phyloP scores from a whole-genome alignment of 2,797 vertebrate species.

The Lacerta viridis region DNA sequence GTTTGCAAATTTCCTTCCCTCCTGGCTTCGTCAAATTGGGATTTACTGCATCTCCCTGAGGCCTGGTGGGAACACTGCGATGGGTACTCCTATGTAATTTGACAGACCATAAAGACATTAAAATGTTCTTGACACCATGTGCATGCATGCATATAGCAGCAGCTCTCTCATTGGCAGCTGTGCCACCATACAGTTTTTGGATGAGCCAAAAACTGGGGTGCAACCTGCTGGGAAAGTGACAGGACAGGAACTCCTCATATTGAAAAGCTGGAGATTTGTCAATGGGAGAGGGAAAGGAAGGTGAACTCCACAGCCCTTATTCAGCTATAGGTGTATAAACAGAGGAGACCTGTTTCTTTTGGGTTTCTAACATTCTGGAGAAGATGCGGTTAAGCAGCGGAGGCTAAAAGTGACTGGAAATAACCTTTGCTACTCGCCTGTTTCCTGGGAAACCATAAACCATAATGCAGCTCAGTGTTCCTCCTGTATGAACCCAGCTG shows the following conservation, averaged over 20 bases:
- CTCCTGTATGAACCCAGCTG: conserved; percentile 10
- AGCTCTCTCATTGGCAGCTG: background rate
- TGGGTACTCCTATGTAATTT: background rate
- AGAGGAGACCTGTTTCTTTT: background rate
- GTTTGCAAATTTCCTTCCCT: background rate
- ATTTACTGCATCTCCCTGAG: background rate
- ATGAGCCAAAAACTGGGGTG: background rate
- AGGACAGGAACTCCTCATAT: background rate
- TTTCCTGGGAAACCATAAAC: conserved; percentile 23
- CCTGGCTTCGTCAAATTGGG: background rate
- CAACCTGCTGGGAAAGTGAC: background rate
- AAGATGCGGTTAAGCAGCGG: background rate
- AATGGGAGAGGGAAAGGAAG: background rate
- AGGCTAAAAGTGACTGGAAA: background rate
- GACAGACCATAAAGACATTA: background rate
- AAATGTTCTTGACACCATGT: background rate
- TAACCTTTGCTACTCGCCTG: background rate
- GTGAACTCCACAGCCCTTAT: no score
- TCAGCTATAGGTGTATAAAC: background rate
- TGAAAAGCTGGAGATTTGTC: background rate
- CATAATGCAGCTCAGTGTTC: background rate
- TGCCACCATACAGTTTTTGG: background rate
- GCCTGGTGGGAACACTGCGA: background rate
- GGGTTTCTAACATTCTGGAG: background rate
- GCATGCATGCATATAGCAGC: background rate